These are phyloP conservation scores for Nebria ingens DNA, from an alignment of 1,140 invertebrate species.

Conservation along the genomic window DNA sequence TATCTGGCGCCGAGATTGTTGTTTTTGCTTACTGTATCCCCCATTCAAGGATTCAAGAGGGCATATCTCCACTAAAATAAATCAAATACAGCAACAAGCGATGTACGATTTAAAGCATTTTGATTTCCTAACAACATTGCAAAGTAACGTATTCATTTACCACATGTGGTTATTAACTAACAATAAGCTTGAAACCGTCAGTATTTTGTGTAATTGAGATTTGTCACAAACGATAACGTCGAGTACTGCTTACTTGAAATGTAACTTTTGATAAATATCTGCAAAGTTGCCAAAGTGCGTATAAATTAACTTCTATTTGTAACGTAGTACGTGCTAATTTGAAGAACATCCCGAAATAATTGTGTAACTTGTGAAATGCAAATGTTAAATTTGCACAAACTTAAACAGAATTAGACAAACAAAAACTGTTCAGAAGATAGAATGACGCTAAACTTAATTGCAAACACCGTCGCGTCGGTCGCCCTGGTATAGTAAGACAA, in stretches of 20 bases:
- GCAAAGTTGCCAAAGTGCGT: background rate
- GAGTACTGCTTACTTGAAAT: no score
- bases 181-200: no score
- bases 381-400: slow-evolving; percentile 9
- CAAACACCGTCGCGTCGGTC: no score
- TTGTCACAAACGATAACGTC: no score
- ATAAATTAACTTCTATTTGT: background rate
- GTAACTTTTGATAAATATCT: background rate
- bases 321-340: background rate
- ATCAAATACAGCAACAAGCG: no score
- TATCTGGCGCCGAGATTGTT: slow-evolving; percentile 2
- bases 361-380: slow-evolving; percentile 9
- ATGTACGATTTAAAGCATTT: no score
- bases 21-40: slow-evolving; percentile 5
- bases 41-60: background rate
- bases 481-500: no score
- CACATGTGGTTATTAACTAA: no score
- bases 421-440: slow-evolving; percentile 7
- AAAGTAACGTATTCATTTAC: no score
- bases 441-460: slow-evolving; percentile 1
- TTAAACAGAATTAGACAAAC: slow-evolving; percentile 8
- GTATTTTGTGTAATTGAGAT: no score
- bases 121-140: no score
- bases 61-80: no score
- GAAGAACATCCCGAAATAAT: slow-evolving; percentile 9